These are phyloP conservation scores for Gadopsis marmoratus DNA, from an alignment of 2,797 vertebrate genomes.

Conservation along the genomic window DNA sequence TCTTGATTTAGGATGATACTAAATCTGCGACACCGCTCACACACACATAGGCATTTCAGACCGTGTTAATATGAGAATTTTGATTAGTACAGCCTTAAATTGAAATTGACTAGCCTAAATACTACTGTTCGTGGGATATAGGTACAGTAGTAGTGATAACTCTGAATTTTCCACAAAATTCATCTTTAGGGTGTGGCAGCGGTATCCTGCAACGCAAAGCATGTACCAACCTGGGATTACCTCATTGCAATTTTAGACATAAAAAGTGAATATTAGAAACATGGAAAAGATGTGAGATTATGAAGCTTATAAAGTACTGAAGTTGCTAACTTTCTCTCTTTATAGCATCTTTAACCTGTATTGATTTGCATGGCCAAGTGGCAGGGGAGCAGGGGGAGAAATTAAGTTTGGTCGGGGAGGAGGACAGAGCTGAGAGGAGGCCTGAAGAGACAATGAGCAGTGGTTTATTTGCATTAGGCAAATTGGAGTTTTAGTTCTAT, in stretches of 20 bases:
- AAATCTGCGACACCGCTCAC: not conserved
- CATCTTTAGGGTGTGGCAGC: not conserved
- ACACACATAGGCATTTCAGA: not conserved
- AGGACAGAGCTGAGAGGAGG: slow-evolving; percentile 46
- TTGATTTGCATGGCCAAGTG: slow-evolving; percentile 45
- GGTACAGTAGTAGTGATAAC: not conserved
- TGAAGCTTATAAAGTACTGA: not conserved
- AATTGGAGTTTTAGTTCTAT: slow-evolving; percentile 68
- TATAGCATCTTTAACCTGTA: slow-evolving; percentile 16
- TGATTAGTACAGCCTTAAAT: not conserved
- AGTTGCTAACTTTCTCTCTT: slow-evolving; percentile 17
- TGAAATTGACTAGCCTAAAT: not conserved
- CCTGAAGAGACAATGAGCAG: slow-evolving; percentile 56
- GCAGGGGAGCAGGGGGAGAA: slow-evolving; percentile 25
- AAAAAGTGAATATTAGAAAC: not conserved
- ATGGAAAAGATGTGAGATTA: not conserved
- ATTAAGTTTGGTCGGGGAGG: slow-evolving; percentile 35
- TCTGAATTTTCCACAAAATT: not conserved
- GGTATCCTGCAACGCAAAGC: not conserved
- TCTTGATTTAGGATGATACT: not conserved
- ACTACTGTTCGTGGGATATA: not conserved
- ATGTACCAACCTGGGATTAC: too few species aligned
- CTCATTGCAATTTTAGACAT: not conserved
- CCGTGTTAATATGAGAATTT: not conserved
- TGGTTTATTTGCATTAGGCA: slow-evolving; percentile 71